Evolutionary conservation across 2,113 vertebrate genomes (phyloP), one percentile per base, ranked within the genome.

Genomic region (Indri indri): DNA sequence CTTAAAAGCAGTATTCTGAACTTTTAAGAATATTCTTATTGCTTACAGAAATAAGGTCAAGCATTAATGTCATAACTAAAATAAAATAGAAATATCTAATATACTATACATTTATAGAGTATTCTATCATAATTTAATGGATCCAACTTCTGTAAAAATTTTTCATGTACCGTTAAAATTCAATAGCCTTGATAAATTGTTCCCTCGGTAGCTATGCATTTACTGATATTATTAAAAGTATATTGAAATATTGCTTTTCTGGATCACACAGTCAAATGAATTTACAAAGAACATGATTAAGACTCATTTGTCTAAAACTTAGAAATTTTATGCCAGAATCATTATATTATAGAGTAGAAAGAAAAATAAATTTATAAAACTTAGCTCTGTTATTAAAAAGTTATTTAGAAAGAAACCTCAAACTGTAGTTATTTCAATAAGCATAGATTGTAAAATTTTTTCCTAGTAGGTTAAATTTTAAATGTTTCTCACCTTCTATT

Each of bases 211-310:
- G 70, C 40, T 65, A 93, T 95, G 96, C 73, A 86, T 83, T 95
- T 98, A 98, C 91, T 98, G 97, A 99, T 98, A 97, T 98, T 98
- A 20, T 45, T 93, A 91, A 93, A 98, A 14, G 2, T 74, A 2
- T 90, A 93, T 84, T 94, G 47, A 66, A 97, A 94, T 97, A 95
- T 45, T 66, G 61, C 91, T 90, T 97, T 98, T 97, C 94, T 97
- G 61, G 40, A 20, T 97, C 50, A 97, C 45, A 54, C 0, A 96
- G 87, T 52, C 37, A 89, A 84, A 54, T 91, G 70, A 97, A 96
- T 96, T 98, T 98, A 97, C 27, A 94, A 22, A 97, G n/a, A 97
- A 71, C 0, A 95, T 40, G 76, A 32, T 94, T 93, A 88, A 50
- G 3, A 93, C 79, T 94, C 5, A 77, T 84, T 95, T 96, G 8